Percentiles rank a stretch among this genome's conserved stretches.
These are phyloP conservation scores for Danaus melanippus DNA, from an alignment of 1,140 invertebrate genomes.

Conservation along the genomic window DNA sequence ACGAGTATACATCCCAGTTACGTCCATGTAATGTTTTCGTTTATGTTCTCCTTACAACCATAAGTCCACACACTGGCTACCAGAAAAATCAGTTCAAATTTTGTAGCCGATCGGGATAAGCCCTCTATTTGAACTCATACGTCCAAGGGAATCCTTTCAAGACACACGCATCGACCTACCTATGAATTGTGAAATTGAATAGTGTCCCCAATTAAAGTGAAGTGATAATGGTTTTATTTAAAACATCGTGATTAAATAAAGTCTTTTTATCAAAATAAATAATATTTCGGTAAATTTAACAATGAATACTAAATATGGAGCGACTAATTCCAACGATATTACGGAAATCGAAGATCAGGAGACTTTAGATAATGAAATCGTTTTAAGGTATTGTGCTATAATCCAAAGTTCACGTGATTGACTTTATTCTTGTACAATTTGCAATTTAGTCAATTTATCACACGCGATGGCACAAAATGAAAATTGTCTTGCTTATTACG, in stretches of 20 bases:
- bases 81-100: no score
- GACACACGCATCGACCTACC: conserved; percentile 30
- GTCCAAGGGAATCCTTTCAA: conserved; percentile 32
- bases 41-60: no score
- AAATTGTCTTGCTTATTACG: conserved; percentile 31
- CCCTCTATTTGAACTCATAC: conserved; percentile 23
- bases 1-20: no score
- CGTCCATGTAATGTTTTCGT: no score
- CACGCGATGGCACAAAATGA: conserved; percentile 35
- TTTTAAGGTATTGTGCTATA: conserved; percentile 44
- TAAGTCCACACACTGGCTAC: no score
- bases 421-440: conserved; percentile 14
- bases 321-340: conserved; percentile 39
- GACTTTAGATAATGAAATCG: conserved; percentile 30
- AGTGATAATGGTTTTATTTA: conserved; percentile 15
- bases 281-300: not conserved
- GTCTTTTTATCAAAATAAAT: no score
- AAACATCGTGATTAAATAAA: no score
- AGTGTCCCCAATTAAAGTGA: conserved; percentile 20
- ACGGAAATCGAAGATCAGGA: conserved; percentile 28
- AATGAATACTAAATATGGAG: conserved; percentile 40
- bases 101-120: conserved; percentile 10
- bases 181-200: conserved; percentile 19
- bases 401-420: conserved; percentile 9
- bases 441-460: conserved; percentile 43